Conservation (phyloP, 2,113 vertebrate genomes). For the Phylloscopus whistleri region DNA sequence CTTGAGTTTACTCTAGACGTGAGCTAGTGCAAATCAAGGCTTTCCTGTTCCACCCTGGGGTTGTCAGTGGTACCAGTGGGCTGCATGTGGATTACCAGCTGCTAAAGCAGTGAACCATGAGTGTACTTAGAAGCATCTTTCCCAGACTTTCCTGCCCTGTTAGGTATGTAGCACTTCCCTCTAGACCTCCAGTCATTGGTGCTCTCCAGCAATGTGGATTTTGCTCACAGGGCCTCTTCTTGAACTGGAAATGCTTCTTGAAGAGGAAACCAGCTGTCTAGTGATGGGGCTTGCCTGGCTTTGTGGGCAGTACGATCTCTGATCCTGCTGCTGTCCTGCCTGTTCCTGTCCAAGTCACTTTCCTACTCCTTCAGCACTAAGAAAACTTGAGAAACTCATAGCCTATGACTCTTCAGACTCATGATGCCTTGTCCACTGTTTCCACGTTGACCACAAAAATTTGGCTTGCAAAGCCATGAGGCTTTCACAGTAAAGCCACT, state of each 20-base stretch:
- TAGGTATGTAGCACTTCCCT: neutral
- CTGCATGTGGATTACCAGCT: neutral
- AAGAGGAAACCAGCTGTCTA: neutral
- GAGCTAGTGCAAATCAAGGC: neutral
- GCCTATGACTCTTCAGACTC: neutral
- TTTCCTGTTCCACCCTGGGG: neutral
- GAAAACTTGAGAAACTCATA: neutral
- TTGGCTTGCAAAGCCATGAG: neutral
- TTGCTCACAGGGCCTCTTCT: neutral
- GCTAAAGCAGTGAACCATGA: neutral
- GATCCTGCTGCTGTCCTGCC: neutral
- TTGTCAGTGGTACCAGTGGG: neutral
- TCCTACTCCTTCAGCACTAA: neutral
- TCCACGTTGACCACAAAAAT: neutral
- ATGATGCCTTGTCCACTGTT: neutral
- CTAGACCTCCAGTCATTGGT: neutral
- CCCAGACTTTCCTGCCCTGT: neutral
- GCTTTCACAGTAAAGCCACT: neutral
- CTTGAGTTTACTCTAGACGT: neutral
- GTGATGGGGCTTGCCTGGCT: neutral
- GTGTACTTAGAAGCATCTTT: neutral
- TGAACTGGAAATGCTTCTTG: neutral
- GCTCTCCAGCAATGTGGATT: neutral
- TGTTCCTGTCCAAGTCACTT: neutral
- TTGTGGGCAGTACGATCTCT: neutral